Percentiles rank a stretch among this genome's conserved stretches.
Evolutionary conservation across 2,888 invertebrate genomes (phyloP).

Genomic region (Boloria selene): DNA sequence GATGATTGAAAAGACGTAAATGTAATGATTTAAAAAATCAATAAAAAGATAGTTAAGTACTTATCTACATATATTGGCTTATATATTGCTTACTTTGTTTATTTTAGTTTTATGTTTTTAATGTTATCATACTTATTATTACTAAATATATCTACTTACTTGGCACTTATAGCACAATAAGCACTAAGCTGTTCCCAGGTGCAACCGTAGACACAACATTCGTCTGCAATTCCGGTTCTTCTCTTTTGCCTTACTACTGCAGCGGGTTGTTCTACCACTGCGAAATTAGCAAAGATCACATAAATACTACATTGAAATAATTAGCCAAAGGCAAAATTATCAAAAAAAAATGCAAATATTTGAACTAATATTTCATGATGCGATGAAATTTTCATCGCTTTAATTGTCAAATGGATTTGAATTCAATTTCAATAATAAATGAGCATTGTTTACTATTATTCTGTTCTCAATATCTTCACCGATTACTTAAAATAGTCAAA

Average conservation of each 20-base stretch:
- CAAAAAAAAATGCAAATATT: not conserved
- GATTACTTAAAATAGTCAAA: not conserved
- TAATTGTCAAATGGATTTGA: not conserved
- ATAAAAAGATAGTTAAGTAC: no score
- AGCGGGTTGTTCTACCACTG: slow-evolving; percentile 71
- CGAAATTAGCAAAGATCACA: slow-evolving; percentile 37
- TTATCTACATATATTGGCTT: no score
- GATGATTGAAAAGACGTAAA: no score
- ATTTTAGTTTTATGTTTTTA: no score
- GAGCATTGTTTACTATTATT: not conserved
- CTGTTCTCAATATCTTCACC: slow-evolving; percentile 1
- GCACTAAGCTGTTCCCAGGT: slow-evolving; percentile 68
- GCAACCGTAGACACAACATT: slow-evolving; percentile 72
- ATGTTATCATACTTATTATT: not conserved
- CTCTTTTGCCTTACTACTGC: slow-evolving; percentile 60
- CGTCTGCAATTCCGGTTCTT: slow-evolving; percentile 71
- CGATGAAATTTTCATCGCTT: no score
- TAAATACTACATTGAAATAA: not conserved
- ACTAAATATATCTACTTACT: slow-evolving; percentile 48
- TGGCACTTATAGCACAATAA: slow-evolving; percentile 72
- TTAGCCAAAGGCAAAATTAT: not conserved
- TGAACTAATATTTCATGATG: no score
- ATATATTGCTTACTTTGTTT: no score
- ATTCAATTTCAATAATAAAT: not conserved
- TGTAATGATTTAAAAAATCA: no score